A percentile compares a stretch with the other conserved stretches of the same genome.
Conservation (phyloP, 92 coral and sea anemone species). For the Phenganax subtilis region DNA sequence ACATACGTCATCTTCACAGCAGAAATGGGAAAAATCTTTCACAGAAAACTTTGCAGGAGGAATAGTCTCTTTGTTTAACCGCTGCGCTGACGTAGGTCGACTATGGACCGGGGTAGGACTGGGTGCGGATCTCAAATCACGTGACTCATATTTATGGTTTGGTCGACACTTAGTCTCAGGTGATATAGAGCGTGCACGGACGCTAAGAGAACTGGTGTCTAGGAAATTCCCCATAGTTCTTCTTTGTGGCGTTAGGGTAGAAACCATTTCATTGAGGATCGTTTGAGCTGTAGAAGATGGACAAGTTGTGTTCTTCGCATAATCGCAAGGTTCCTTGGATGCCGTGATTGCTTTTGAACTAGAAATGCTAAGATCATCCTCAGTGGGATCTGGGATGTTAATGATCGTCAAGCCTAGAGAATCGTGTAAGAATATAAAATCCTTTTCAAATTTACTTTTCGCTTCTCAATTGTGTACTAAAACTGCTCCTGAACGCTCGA, state of each 20-base stretch:
- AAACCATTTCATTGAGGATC: conserved; percentile 30
- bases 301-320: not conserved
- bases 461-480: too few species aligned
- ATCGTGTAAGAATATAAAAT: not conserved
- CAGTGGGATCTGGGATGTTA: conserved; percentile 25
- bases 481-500: too few species aligned
- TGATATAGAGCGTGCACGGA: conserved; percentile 60
- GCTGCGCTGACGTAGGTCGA: conserved; percentile 60
- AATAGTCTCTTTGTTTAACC: conserved; percentile 50
- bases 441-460: not conserved
- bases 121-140: conserved; percentile 48
- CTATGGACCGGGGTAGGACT: conserved; percentile 69
- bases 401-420: conserved; percentile 16
- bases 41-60: conserved; percentile 62
- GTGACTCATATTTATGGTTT: conserved; percentile 51
- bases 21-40: conserved; percentile 80
- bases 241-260: conserved; percentile 31
- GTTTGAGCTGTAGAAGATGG: conserved; percentile 22
- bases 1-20: conserved; percentile 88
- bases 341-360: not conserved
- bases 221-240: conserved; percentile 8
- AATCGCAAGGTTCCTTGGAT: not conserved
- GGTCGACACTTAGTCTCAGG: conserved; percentile 49
- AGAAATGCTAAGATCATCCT: not conserved
- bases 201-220: conserved; percentile 11